Evolutionary conservation across 1,140 invertebrate genomes (phyloP).

Genomic region (Euura lappo): DNA sequence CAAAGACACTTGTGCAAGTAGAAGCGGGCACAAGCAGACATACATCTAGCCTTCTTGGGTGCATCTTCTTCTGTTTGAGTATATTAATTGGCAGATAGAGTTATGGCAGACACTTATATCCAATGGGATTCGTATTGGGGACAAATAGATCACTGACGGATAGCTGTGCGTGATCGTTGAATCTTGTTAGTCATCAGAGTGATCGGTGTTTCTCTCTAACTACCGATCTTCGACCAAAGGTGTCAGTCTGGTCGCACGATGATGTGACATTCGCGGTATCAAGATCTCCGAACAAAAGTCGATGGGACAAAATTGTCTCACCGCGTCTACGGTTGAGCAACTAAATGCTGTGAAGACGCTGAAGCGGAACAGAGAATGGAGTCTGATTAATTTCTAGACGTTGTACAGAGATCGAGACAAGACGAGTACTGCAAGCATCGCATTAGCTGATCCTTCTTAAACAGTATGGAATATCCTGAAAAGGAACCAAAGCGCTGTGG

Average conservation of each 20-base stretch:
- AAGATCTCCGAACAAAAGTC: too few species aligned
- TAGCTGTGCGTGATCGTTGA: background rate
- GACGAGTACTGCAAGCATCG: background rate
- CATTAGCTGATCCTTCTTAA: background rate
- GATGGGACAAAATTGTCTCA: too few species aligned
- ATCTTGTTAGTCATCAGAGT: background rate
- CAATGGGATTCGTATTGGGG: conserved; percentile 8
- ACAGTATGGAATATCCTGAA: background rate
- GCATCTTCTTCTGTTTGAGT: background rate
- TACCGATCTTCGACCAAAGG: too few species aligned
- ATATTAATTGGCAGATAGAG: conserved; percentile 14
- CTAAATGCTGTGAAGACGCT: background rate
- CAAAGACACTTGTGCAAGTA: conserved; percentile 7
- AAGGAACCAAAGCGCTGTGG: background rate
- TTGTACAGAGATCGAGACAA: background rate
- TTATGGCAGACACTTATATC: conserved; percentile 1
- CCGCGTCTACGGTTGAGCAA: background rate
- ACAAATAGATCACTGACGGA: conserved; percentile 10
- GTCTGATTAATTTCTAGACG: background rate
- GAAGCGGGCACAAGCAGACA: background rate
- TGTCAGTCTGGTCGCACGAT: too few species aligned
- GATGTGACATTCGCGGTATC: background rate
- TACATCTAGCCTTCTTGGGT: background rate
- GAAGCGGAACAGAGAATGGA: background rate
- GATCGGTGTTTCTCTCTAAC: background rate